These are phyloP conservation scores for Axis porcinus DNA, from an alignment of 2,113 vertebrate species.

Conservation along the genomic window DNA sequence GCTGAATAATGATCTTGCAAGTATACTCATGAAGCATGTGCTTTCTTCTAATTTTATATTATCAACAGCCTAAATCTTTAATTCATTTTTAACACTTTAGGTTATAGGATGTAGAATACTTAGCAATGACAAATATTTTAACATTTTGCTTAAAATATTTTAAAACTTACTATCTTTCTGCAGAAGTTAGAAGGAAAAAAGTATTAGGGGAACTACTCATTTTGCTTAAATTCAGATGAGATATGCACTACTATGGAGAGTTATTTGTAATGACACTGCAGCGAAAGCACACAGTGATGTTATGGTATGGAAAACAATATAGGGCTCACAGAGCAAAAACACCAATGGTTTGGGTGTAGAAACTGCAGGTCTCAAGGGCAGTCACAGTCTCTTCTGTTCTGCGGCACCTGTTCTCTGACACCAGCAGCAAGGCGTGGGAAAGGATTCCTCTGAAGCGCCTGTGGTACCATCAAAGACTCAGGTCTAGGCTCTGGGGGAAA, in stretches of 20 bases:
- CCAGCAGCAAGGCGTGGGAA: background rate
- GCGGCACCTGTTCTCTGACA: background rate
- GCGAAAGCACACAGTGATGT: background rate
- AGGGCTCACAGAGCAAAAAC: background rate
- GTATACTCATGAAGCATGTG: background rate
- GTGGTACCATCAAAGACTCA: background rate
- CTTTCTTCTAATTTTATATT: conserved; percentile 25
- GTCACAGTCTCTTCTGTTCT: background rate
- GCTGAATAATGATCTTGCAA: background rate
- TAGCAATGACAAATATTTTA: conserved; percentile 8
- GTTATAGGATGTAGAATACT: background rate
- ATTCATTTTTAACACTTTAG: conserved; percentile 19
- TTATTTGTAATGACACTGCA: conserved; percentile 19
- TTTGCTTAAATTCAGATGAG: conserved; percentile 10
- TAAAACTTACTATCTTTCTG: conserved; percentile 8
- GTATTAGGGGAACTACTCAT: background rate
- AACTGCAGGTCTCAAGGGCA: background rate
- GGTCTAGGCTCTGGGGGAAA: background rate
- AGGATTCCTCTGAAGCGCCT: background rate
- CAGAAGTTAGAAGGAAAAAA: conserved; percentile 25
- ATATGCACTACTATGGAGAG: background rate
- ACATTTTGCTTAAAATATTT: conserved; percentile 33
- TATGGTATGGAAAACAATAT: background rate
- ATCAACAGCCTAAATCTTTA: conserved; percentile 12
- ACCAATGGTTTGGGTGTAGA: background rate